Percentiles rank a stretch among this genome's conserved stretches.
Evolutionary conservation across 2,797 vertebrate species (phyloP).

Genomic region (Silurus lanzhouensis): DNA sequence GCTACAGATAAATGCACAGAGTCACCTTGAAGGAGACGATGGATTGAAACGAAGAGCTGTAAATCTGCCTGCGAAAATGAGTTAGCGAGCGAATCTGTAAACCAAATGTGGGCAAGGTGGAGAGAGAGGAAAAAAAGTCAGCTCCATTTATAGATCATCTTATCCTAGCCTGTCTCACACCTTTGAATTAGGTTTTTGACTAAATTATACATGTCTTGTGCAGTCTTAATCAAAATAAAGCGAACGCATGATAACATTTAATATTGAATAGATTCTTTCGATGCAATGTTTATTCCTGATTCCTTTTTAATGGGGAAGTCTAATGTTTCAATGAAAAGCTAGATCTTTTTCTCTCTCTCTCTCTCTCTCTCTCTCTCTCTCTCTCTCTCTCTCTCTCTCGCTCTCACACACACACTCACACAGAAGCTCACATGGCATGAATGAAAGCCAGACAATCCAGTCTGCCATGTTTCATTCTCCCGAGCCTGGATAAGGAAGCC

Average conservation of each 20-base stretch:
- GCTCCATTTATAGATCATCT: neutral
- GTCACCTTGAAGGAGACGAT: constrained; percentile 36
- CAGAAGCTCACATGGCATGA: constrained; percentile 1
- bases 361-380: neutral
- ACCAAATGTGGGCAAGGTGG: neutral
- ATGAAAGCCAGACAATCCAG: constrained; percentile 18
- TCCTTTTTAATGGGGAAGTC: neutral
- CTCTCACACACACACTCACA: neutral
- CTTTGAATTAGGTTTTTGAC: neutral
- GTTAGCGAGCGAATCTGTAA: constrained; percentile 31
- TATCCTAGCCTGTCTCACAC: neutral
- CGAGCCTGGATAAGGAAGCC: constrained; percentile 15
- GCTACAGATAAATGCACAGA: constrained; percentile 6
- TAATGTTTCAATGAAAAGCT: neutral
- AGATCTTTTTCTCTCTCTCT: neutral
- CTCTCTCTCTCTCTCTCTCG: neutral
- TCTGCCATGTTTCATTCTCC: constrained; percentile 22
- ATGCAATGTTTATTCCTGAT: neutral
- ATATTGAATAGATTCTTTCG: neutral
- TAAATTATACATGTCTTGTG: neutral
- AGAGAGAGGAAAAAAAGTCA: neutral
- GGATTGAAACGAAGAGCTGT: constrained; percentile 7
- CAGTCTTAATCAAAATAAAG: neutral
- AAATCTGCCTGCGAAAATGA: constrained; percentile 42
- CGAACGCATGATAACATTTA: too few relatives aligned